Percentiles rank a stretch among this genome's conserved stretches.
phyloP scores from a whole-genome alignment of 2,888 invertebrate species.

The Epsilonema sp. region DNA sequence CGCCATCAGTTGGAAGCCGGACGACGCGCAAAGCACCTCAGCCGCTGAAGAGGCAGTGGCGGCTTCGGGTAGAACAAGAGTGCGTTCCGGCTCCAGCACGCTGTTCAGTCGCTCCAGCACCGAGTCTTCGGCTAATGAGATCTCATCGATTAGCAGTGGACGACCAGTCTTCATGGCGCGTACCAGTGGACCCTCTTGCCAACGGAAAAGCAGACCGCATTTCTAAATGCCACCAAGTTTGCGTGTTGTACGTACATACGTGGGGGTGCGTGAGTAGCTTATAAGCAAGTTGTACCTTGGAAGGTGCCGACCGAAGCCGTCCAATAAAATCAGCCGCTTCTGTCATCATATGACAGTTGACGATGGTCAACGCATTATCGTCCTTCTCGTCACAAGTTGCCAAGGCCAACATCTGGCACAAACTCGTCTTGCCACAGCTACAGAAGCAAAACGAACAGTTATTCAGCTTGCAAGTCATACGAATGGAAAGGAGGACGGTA shows the following conservation, averaged over 20 bases:
- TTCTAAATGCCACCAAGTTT: not conserved
- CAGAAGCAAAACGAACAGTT: conserved; percentile 4
- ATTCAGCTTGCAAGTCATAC: conserved; percentile 1
- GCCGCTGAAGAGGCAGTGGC: too few species aligned
- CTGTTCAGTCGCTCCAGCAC: conserved; percentile 92
- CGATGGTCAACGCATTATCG: conserved; percentile 47
- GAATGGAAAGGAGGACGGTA: too few species aligned
- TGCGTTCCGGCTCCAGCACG: conserved; percentile 67
- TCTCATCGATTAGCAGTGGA: conserved; percentile 88
- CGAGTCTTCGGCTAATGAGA: conserved; percentile 91
- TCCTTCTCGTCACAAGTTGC: too few species aligned
- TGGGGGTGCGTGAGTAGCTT: not conserved
- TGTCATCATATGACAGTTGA: conserved; percentile 97
- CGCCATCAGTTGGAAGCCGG: conserved; percentile 68
- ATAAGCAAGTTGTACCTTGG: not conserved
- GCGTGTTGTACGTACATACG: not conserved
- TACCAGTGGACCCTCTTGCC: conserved; percentile 89
- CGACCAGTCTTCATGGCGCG: conserved; percentile 66
- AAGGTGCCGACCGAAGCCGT: conserved; percentile 59
- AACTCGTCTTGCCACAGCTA: conserved; percentile 82
- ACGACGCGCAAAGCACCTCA: conserved; percentile 33
- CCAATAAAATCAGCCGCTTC: conserved; percentile 95
- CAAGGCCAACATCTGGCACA: conserved; percentile 63
- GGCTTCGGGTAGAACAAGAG: not conserved
- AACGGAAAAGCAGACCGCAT: conserved; percentile 53